Conservation (phyloP, 2,888 invertebrate species). For the Leptinotarsa tumamoca region DNA sequence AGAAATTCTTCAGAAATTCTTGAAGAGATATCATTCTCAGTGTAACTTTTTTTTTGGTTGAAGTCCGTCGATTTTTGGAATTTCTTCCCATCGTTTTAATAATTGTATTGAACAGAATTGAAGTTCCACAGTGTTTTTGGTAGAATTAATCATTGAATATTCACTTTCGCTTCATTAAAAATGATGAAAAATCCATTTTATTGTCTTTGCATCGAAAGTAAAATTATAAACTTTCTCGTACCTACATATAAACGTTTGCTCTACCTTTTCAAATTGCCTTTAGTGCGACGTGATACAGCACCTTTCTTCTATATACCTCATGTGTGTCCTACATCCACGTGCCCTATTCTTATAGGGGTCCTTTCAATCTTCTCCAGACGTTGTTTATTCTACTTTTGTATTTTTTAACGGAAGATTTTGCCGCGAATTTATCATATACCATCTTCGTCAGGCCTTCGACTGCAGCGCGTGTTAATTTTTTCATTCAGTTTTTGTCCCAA, state of each 20-base stretch:
- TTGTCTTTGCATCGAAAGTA: too few species aligned
- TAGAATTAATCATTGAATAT: too few species aligned
- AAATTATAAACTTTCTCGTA: too few species aligned
- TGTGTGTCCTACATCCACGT: conserved; percentile 60
- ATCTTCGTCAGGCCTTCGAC: neutral
- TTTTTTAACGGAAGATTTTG: conserved; percentile 59
- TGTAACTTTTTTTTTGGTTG: too few species aligned
- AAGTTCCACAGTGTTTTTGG: too few species aligned
- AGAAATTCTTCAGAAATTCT: too few species aligned
- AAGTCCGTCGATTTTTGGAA: too few species aligned
- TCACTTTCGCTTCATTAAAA: too few species aligned
- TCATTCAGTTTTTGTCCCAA: neutral
- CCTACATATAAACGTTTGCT: neutral
- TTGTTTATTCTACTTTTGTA: conserved; percentile 54
- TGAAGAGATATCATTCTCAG: too few species aligned
- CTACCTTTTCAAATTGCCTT: neutral
- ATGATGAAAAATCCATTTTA: too few species aligned
- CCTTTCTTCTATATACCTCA: conserved; percentile 38
- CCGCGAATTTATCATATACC: conserved; percentile 48
- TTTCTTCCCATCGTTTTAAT: too few species aligned
- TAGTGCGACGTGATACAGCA: conserved; percentile 21
- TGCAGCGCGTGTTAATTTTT: neutral
- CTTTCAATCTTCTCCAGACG: conserved; percentile 57
- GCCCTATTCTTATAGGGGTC: conserved; percentile 64
- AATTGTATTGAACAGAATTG: too few species aligned